Conservation (phyloP, 2,888 invertebrate species). For the Andrena fulva region DNA sequence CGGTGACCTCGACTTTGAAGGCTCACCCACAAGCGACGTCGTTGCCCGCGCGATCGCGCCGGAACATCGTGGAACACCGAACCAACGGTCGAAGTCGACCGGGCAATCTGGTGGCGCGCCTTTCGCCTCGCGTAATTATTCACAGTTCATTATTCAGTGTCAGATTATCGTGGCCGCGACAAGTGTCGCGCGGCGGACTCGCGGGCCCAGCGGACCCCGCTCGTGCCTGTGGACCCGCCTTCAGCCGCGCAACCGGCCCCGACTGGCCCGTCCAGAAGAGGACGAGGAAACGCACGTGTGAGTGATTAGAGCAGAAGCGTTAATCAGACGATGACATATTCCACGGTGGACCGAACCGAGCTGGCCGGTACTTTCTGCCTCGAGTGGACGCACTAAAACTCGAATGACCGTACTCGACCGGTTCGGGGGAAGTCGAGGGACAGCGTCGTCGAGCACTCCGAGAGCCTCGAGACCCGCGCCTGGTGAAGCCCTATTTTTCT, state of each 20-base stretch:
- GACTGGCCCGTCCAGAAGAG: conserved; percentile 12
- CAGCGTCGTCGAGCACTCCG: conserved; percentile 17
- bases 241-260: conserved; percentile 29
- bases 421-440: conserved; percentile 33
- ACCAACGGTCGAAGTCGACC: conserved; percentile 21
- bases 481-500: neutral
- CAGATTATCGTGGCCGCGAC: conserved; percentile 66
- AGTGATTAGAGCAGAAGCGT: conserved; percentile 79
- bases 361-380: conserved; percentile 37
- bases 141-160: conserved; percentile 70
- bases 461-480: conserved; percentile 3
- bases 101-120: conserved; percentile 47
- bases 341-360: conserved; percentile 60
- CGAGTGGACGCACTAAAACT: conserved; percentile 45
- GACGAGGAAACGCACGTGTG: conserved; percentile 71
- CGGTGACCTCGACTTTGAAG: conserved; percentile 71
- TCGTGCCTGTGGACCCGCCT: conserved; percentile 48
- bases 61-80: conserved; percentile 7
- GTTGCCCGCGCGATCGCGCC: conserved; percentile 8
- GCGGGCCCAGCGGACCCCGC: conserved; percentile 15
- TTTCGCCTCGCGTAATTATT: conserved; percentile 68
- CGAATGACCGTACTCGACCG: conserved; percentile 44
- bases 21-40: conserved; percentile 66
- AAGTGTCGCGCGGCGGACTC: conserved; percentile 62
- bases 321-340: conserved; percentile 81